phyloP scores from a whole-genome alignment of 2,113 vertebrate species.

The Balaenoptera acutorostrata region DNA sequence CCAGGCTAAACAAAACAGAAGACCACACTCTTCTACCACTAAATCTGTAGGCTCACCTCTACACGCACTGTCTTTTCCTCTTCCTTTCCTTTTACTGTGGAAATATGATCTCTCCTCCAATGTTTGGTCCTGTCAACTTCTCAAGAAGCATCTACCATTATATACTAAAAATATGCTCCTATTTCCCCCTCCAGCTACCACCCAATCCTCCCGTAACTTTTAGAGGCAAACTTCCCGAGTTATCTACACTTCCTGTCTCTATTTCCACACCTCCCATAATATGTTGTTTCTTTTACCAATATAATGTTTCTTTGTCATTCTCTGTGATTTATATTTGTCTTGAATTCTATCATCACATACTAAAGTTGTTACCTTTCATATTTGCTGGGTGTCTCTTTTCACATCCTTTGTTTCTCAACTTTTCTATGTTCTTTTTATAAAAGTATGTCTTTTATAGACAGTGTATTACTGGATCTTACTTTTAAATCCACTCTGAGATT shows the following conservation, averaged over 20 bases:
- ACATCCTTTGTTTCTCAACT: not conserved
- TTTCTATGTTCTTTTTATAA: not conserved
- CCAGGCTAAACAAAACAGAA: not conserved
- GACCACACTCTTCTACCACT: fast-evolving
- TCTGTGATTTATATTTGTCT: not conserved
- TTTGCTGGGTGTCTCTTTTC: not conserved
- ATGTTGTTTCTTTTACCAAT: not conserved
- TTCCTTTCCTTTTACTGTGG: not conserved
- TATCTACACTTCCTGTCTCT: not conserved
- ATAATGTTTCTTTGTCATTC: not conserved
- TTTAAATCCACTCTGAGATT: not conserved
- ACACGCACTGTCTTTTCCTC: fast-evolving
- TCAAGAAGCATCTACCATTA: not conserved
- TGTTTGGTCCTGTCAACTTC: not conserved
- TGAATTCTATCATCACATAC: not conserved
- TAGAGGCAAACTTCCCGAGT: not conserved
- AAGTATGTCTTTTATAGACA: not conserved
- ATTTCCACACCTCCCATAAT: not conserved
- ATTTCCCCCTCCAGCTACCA: not conserved
- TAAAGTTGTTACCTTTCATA: not conserved
- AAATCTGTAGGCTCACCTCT: not conserved
- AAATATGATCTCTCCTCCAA: not conserved
- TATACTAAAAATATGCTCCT: not conserved
- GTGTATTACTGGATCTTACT: not conserved
- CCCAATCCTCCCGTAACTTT: not conserved